phyloP scores from a whole-genome alignment of 2,113 vertebrate genomes.

The Phaethornis superciliosus region DNA sequence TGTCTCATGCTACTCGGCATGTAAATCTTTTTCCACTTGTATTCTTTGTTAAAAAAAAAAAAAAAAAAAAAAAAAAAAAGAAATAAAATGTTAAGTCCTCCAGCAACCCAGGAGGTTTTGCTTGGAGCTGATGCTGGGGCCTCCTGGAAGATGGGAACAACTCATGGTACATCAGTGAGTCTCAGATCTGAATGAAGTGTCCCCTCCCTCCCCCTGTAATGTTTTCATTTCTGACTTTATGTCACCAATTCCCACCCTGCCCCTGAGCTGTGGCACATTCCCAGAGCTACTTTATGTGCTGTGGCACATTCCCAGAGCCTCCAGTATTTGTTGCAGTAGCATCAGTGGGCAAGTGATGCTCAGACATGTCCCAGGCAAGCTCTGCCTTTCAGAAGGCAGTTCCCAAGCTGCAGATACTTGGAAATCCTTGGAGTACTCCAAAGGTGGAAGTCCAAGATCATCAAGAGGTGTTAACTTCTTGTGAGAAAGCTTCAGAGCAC shows the following conservation, averaged over 20 bases:
- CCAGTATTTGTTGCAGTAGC: background rate
- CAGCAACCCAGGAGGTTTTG: background rate
- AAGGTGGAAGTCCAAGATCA: background rate
- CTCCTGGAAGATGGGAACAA: background rate
- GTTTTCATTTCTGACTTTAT: background rate
- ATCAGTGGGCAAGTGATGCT: background rate
- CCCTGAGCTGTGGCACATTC: background rate
- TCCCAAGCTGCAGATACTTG: background rate
- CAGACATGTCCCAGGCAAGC: background rate
- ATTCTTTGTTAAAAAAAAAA: background rate
- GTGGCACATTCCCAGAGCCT: background rate
- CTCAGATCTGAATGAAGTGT: background rate
- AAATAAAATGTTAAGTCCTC: background rate
- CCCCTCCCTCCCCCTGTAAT: background rate
- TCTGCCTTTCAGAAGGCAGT: background rate
- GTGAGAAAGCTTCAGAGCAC: background rate
- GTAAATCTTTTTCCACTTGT: background rate
- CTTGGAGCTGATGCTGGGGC: background rate
- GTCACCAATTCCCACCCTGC: background rate
- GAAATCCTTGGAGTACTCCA: background rate
- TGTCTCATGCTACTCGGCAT: background rate
- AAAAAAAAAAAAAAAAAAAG: background rate
- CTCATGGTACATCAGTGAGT: background rate
- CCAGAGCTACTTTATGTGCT: constrained; percentile 5
- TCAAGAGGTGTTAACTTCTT: background rate